Conservation (phyloP, 2,797 vertebrate genomes). For the Artibeus lituratus region DNA sequence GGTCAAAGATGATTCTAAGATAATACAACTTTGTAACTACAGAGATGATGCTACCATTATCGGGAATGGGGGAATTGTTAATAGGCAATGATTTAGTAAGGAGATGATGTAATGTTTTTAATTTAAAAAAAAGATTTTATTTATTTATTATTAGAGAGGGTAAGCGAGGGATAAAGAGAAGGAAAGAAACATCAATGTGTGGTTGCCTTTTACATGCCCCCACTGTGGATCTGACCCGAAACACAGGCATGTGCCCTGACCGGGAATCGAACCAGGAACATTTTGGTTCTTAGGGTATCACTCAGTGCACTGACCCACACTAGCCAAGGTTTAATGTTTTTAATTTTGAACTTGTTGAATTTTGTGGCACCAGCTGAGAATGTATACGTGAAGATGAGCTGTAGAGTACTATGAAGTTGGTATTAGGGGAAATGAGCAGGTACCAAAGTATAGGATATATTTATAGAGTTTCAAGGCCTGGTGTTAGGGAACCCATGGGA, state of each 20-base stretch:
- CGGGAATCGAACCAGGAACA: too few relatives aligned
- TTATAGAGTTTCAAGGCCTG: background rate
- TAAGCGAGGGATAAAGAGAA: too few relatives aligned
- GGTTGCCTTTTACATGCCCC: too few relatives aligned
- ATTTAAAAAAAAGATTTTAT: too few relatives aligned
- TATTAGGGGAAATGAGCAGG: conserved; percentile 1
- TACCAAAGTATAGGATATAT: background rate
- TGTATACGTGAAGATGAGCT: background rate
- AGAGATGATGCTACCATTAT: background rate
- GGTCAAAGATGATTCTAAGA: background rate
- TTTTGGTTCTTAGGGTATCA: too few relatives aligned
- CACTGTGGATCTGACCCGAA: too few relatives aligned
- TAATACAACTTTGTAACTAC: background rate
- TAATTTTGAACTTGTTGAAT: background rate
- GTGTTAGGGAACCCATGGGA: background rate
- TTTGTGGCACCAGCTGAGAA: conserved; percentile 5
- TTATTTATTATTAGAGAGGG: too few relatives aligned
- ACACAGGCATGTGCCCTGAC: too few relatives aligned
- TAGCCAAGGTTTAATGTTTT: background rate
- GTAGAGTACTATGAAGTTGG: background rate
- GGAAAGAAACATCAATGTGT: too few relatives aligned
- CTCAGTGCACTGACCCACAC: too few relatives aligned
- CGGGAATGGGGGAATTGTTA: background rate
- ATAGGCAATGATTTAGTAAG: background rate
- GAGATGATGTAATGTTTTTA: background rate